A percentile compares a stretch with the other conserved stretches of the same genome.
These are phyloP conservation scores for Bibio marci DNA, from an alignment of 2,888 invertebrate genomes.

Conservation along the genomic window DNA sequence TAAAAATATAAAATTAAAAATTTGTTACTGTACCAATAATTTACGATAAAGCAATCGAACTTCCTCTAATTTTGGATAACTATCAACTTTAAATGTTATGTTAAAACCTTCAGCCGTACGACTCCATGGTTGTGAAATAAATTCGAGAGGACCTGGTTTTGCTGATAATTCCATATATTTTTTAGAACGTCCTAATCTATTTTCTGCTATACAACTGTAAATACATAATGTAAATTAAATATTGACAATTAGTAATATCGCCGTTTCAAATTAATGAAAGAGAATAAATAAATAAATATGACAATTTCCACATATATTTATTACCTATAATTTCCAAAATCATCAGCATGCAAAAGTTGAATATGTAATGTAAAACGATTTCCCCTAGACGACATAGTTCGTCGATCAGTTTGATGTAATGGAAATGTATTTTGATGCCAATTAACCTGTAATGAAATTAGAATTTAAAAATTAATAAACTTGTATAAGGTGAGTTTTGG, in stretches of 20 bases:
- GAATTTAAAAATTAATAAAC: no score
- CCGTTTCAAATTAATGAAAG: not conserved
- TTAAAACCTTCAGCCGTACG: constrained; percentile 41
- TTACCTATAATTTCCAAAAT: constrained; percentile 54
- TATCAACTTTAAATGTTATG: constrained; percentile 52
- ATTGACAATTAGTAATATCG: no score
- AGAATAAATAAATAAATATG: no score
- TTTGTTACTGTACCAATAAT: constrained; percentile 33
- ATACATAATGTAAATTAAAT: constrained; percentile 12
- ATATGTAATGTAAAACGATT: constrained; percentile 49
- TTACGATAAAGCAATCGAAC: constrained; percentile 50
- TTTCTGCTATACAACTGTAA: constrained; percentile 50
- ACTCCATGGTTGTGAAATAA: constrained; percentile 47
- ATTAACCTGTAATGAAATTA: constrained; percentile 33
- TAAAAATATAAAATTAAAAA: not conserved
- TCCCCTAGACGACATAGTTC: constrained; percentile 49
- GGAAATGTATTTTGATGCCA: constrained; percentile 58
- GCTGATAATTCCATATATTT: constrained; percentile 56
- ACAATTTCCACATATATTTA: no score
- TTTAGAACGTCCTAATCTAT: constrained; percentile 46
- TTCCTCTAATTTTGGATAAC: constrained; percentile 53
- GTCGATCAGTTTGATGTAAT: constrained; percentile 45
- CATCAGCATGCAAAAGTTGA: constrained; percentile 47
- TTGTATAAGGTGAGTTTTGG: no score
- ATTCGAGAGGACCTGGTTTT: constrained; percentile 49